Evolutionary conservation across 2,888 invertebrate genomes (phyloP), one percentile per base, ranked within the genome.

Genomic region (Athetis lepigone): DNA sequence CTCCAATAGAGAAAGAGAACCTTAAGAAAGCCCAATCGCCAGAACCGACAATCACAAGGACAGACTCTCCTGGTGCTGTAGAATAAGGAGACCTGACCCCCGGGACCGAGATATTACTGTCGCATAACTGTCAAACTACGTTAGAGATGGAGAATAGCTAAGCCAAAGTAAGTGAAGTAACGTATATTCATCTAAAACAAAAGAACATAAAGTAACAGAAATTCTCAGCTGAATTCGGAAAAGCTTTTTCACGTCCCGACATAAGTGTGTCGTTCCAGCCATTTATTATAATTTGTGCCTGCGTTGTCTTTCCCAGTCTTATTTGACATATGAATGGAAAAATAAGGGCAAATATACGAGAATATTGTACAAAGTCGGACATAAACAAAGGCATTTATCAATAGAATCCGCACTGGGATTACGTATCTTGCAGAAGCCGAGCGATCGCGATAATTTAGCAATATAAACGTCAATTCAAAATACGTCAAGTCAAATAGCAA

Each of bases 221-320:
- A 58, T 45, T 39, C 25, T 18, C 13, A 16, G 45, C 68, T 54
- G 67, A 70, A 27, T 57, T 37, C 8, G 37, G 45, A 42, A 51
- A 59, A 46, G 25, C 6, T 59, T 56, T 62, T 62, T 57, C 33
- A 47, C 46, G 19, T 55, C 16, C 16, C 27, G n/a, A n/a, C 49
- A 57, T 52, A 51, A 52, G 66, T 72, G 73, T 66, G 59, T 54
- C 50, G 23, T 42, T 4, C 25, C 23, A 16, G 16, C 51, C 66
- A 71, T 76, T 56, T 59, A 42, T 73, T 52, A 60, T 39, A 67
- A 70, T 70, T 66, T 70, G 70, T 73, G 73, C 45, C 13, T 16
- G 29, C 40, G 43, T 39, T 11, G 46, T 42, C 36, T 39, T 45
- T 55, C 2, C 11, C 18, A 40, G 46, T n/a, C 16, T 36, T 57